These are phyloP conservation scores for Autographa pulchrina DNA, from an alignment of 2,888 invertebrate genomes.

Conservation along the genomic window DNA sequence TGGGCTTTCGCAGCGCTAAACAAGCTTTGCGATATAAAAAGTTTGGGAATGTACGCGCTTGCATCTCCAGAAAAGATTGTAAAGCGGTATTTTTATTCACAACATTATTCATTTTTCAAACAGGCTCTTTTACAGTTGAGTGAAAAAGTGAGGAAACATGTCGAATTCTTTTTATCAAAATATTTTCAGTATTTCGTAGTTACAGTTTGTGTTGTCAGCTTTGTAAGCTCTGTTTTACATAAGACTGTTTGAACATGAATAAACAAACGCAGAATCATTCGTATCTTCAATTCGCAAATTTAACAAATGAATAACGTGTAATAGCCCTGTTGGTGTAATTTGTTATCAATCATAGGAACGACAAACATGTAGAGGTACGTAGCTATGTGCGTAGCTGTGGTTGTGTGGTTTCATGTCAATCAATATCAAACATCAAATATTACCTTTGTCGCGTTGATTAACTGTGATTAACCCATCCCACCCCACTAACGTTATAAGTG, in stretches of 20 bases:
- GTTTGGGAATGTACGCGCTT: conserved; percentile 22
- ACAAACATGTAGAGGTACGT: neutral
- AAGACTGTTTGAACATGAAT: no score
- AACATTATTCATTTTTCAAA: conserved; percentile 38
- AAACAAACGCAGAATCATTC: neutral
- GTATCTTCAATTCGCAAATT: neutral
- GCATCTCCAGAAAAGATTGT: conserved; percentile 34
- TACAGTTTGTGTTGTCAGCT: neutral
- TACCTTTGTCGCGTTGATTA: conserved; percentile 23
- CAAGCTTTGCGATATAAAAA: conserved; percentile 35
- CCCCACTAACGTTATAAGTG: conserved; percentile 1
- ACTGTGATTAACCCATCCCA: conserved; percentile 19
- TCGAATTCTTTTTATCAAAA: neutral
- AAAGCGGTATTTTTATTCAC: conserved; percentile 20
- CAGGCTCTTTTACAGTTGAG: conserved; percentile 2
- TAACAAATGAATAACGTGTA: neutral
- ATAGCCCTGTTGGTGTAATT: neutral
- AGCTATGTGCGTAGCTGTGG: neutral
- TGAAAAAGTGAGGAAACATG: neutral
- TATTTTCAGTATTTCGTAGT: neutral
- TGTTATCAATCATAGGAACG: neutral
- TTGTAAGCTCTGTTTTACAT: neutral
- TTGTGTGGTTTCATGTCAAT: conserved; percentile 5
- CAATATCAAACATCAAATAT: conserved; percentile 9
- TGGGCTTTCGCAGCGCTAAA: conserved; percentile 42